Base-by-base conservation (phyloP, 2,888 invertebrate species). In the Lamproptera curius region DNA sequence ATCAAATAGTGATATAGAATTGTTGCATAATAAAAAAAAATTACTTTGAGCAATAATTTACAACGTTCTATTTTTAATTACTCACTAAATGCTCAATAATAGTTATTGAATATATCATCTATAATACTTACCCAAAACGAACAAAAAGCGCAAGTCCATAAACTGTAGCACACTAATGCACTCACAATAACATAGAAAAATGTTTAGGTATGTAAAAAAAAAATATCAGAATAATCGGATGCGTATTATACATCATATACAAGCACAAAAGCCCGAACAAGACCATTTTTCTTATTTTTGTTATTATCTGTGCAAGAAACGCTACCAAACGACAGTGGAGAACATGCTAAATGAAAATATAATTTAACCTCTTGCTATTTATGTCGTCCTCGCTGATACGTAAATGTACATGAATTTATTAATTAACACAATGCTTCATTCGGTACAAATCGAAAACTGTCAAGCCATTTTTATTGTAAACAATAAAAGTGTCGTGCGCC, bases 151-250 rank as follows among this genome's bases (percentile, higher is more conserved):
- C n/a, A n/a, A n/a, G n/a, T n/a, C n/a, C n/a, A n/a, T n/a, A n/a
- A n/a, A n/a, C n/a, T n/a, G n/a, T n/a, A n/a, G n/a, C n/a, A n/a
- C n/a, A n/a, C n/a, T n/a, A n/a, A n/a, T n/a, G n/a, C n/a, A n/a
- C n/a, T 54, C 37, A 56, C 16, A 51, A 15, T 15, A 44, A 40
- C 17, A 55, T 23, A 11, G 55, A 67, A 11, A 61, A 59, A 46
- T 54, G 63, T 55, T 62, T 65, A 15, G 59, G 63, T 35, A 63
- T 58, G 42, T 58, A 71, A 31, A 61, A 66, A 43, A 68, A 51
- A 31, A 63, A 67, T 2, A 70, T 50, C 6, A 54, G 35, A 42
- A 72, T 53, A 9, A 67, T 23, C 2, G 55, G 55, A 47, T 56
- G 40, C 2, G 44, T 52, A n/a, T 52, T 48, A 11, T 33, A 28